Evolutionary conservation across 2,888 invertebrate genomes (phyloP).

Genomic region (Neuroscelio doddi): DNA sequence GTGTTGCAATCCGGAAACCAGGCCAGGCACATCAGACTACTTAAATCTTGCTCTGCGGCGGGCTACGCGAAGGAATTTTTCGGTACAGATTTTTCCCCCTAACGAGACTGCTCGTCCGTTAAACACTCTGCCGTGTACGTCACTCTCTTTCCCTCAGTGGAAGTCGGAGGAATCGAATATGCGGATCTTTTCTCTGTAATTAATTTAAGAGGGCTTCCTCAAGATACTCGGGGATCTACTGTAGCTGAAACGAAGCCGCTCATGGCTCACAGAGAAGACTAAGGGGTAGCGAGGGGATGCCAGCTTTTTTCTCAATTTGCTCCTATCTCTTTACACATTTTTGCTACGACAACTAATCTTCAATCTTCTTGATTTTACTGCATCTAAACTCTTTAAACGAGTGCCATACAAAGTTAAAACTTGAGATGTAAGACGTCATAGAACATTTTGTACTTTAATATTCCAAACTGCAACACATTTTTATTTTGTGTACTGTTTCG

Average conservation of each 20-base stretch:
- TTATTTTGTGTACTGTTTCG: too few species aligned
- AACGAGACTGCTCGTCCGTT: conserved; percentile 50
- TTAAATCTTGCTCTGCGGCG: conserved; percentile 45
- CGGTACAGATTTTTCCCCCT: conserved; percentile 45
- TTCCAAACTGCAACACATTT: too few species aligned
- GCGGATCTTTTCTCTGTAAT: conserved; percentile 70
- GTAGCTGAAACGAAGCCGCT: conserved; percentile 42
- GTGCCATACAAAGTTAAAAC: too few species aligned
- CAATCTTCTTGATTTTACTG: too few species aligned
- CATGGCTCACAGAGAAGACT: conserved; percentile 32
- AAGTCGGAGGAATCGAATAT: conserved; percentile 52
- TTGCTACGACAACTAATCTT: neutral
- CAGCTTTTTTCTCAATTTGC: conserved; percentile 39
- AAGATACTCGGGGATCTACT: conserved; percentile 52
- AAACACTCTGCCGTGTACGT: conserved; percentile 36
- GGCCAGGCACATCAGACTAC: too few species aligned
- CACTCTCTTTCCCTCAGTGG: conserved; percentile 17
- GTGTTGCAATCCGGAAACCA: too few species aligned
- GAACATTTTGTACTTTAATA: too few species aligned
- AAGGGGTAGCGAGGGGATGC: conserved; percentile 24
- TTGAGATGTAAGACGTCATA: too few species aligned
- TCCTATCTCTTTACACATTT: neutral
- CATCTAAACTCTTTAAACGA: too few species aligned
- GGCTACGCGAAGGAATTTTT: conserved; percentile 48
- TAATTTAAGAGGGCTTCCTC: conserved; percentile 69